Evolutionary conservation across 2,797 vertebrate genomes (phyloP), one percentile per base, ranked within the genome.

Genomic region (Acanthiza pusilla): DNA sequence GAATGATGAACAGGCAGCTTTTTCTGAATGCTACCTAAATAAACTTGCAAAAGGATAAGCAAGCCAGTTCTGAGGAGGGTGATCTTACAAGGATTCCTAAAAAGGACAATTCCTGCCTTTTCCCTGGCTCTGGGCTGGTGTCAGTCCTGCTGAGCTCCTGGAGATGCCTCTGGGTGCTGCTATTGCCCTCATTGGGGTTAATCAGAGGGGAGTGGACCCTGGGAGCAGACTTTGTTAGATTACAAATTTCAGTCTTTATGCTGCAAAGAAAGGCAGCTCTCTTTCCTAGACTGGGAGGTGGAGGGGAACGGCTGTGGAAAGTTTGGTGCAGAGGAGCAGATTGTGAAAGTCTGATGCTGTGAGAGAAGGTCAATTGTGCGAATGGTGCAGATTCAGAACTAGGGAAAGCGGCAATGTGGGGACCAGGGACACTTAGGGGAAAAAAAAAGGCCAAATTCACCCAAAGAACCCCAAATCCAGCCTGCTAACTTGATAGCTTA

Each of bases 381-480:
- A 71, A 48, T 34, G n/a, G 6, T 61, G 4, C 11, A 45, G 42
- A 9, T 38, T 23, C 22, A 21, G 40, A 29, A 19, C 17, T 29
- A n/a, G 21, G n/a, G 17, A 16, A 77, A 12, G 11, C 40, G 45
- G 5, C 17, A 18, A 15, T 15, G 1, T 25, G 54, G n/a, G 27
- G 16, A 53, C 7, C 5, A 65, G 18, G 23, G 13, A 47, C 11
- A 16, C 10, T n/a, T n/a, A 7, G 13, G 25, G 50, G 53, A 22
- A 36, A 19, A 13, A 34, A n/a, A 61, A 53, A 26, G 17, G 3
- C 3, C 43, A 45, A 68, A 55, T 1, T 19, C 7, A 7, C 1
- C 6, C 7, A n/a, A 61, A n/a, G 3, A 0, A 0, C 13, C 3
- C 48, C 26, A 45, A 45, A 34, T 5, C 3, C 13, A 34, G 1